Evolutionary conservation across 2,113 vertebrate species (phyloP), one percentile per base, ranked within the genome.

Genomic region (Ctenodactylus gundi): DNA sequence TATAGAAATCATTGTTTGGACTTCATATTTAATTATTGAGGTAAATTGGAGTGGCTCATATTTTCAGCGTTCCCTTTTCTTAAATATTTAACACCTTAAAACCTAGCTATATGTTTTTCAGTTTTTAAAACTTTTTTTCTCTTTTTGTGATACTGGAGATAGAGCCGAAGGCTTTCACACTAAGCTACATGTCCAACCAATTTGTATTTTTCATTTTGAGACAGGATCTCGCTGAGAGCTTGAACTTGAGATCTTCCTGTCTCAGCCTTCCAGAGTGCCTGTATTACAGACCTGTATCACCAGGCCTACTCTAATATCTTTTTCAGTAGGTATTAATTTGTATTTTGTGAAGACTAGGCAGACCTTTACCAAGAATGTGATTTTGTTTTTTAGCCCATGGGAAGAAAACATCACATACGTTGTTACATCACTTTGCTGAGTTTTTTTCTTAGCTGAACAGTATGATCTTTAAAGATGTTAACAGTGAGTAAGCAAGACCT

Each of bases 21-120:
- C 55, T 86, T 93, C 90, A 51, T 86, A 39, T 73, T 93, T 82
- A 94, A 87, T 92, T 91, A 44, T 65, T 23, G 72, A 68, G 92
- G 36, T 93, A 90, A 68, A 67, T 90, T 49, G 9, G 51, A 29
- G 13, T 94, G 17, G 29, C 73, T 93, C 8, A 77, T 77, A 39
- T 36, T 85, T 83, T 83, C 75, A 55, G 55, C 6, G 44, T 81
- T 64, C 53, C 34, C 57, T 81, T 65, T 81, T 87, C 83, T 55
- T 11, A 92, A 82, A 3, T 90, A 14, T 88, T 49, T 89, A 88
- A 78, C 18, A 80, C 17, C 15, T 91, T 51, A 70, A 53, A 60
- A 73, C 20, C 17, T 80, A 51, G 68, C 4, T 81, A 3, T 67
- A 34, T 70, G n/a, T 80, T 95, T 92, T 90, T 90, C 51, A 90